Conservation (phyloP, 2,113 vertebrate genomes). For the Xenopus borealis region DNA sequence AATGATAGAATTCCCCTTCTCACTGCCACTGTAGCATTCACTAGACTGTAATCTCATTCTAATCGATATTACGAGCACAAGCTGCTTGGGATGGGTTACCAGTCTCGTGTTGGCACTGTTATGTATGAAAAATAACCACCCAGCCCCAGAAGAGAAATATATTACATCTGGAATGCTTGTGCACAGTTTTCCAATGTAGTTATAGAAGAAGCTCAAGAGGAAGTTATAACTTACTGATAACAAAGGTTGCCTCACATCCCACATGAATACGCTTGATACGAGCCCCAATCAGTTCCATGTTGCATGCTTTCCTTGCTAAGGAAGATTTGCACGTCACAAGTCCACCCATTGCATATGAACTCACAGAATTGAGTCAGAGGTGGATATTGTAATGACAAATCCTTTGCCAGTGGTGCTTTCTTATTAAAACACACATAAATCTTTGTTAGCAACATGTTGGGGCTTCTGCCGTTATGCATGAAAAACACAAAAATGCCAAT, state of each 20-base stretch:
- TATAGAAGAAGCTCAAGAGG: background rate
- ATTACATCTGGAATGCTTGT: too few relatives aligned
- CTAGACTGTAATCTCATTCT: background rate
- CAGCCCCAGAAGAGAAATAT: too few relatives aligned
- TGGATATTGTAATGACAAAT: slow-evolving; percentile 10
- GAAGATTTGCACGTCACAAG: background rate
- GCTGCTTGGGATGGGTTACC: too few relatives aligned
- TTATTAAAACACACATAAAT: slow-evolving; percentile 6
- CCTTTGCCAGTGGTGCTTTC: slow-evolving; percentile 13
- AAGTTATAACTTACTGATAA: background rate
- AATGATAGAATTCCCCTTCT: too few relatives aligned
- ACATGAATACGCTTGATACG: background rate
- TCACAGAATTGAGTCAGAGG: slow-evolving; percentile 3
- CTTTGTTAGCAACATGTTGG: slow-evolving; percentile 23
- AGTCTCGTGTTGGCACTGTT: too few relatives aligned
- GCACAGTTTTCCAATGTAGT: too few relatives aligned
- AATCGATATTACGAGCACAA: too few relatives aligned
- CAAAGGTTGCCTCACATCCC: background rate
- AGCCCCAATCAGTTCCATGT: background rate
- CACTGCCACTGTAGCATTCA: background rate
- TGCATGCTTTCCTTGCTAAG: background rate
- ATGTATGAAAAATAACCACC: too few relatives aligned
- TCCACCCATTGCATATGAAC: background rate
- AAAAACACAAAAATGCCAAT: slow-evolving; percentile 22
- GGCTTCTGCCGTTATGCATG: background rate